These are phyloP conservation scores for Drosophila neonasuta DNA, from an alignment of 2,888 invertebrate genomes.

Conservation along the genomic window DNA sequence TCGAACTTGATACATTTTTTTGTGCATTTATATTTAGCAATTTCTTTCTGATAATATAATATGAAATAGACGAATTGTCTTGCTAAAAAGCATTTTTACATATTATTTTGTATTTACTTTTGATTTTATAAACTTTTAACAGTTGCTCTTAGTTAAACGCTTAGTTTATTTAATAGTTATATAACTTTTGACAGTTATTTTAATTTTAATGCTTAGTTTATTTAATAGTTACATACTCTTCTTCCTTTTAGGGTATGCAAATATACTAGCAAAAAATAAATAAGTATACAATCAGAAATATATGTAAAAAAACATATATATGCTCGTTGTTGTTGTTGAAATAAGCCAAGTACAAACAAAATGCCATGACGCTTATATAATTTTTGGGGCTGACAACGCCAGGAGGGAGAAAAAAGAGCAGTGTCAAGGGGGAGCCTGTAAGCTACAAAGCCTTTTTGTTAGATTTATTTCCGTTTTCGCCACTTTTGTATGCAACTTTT, in stretches of 20 bases:
- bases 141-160: no score
- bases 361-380: constrained; percentile 48
- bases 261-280: constrained; percentile 3
- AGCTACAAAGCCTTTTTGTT: constrained; percentile 72
- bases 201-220: neutral
- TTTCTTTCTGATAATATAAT: no score
- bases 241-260: constrained; percentile 10
- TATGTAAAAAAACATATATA: constrained; percentile 4
- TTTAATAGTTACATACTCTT: neutral
- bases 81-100: no score
- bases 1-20: no score
- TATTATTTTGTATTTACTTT: no score
- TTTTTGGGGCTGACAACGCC: constrained; percentile 36
- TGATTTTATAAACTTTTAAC: no score
- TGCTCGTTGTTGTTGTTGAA: constrained; percentile 37
- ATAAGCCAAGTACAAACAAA: constrained; percentile 60
- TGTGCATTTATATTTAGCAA: no score
- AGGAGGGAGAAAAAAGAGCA: neutral
- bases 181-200: neutral
- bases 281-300: constrained; percentile 7
- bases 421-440: constrained; percentile 8
- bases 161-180: neutral
- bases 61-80: no score
- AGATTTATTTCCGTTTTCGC: constrained; percentile 71
- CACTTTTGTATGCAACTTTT: constrained; percentile 68